Base-by-base conservation (phyloP, 2,797 vertebrate genomes). In the Gambusia yucatana region DNA sequence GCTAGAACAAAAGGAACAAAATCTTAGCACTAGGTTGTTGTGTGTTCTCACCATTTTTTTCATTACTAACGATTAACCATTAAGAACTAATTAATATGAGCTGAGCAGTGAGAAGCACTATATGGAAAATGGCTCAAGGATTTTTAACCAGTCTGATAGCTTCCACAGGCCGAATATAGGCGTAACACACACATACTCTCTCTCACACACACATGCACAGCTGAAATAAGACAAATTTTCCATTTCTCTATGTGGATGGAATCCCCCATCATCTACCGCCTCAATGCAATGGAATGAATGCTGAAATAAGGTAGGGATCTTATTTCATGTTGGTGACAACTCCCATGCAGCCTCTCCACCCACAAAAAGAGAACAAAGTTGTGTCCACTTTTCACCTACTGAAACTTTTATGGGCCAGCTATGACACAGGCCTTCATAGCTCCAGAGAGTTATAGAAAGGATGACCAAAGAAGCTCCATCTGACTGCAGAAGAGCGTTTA, bases 191-290 rank as follows among this genome's bases (percentile, higher is more conserved):
- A 70, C 25, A 41, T 76, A 83, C 57, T 73, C 76, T 52, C 50
- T 9, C 48, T 13, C 52, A 57, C 22, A n/a, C n/a, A 57, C 55
- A 77, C 81, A 80, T 59, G 84, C 77, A 78, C 79, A 81, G 83
- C 81, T 87, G 86, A 91, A 92, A 87, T 84, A 86, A 87, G 89
- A 87, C 79, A 83, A 69, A 78, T 87, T 93, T 94, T 94, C 93
- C 94, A 94, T 93, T 94, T 90, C 79, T 65, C 82, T 74, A 91
- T 92, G 84, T 78, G 74, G 77, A 81, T 91, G 92, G 93, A 93
- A 94, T 94, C 91, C 86, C 75, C 83, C 87, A 81, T 94, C 93
- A 90, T 89, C 76, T 93, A 94, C 94, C 94, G 89, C 81, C 76
- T 85, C 84, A 80, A 92, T 91, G 91, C 88, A 82, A 83, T 91